phyloP scores from a whole-genome alignment of 2,113 vertebrate genomes.

The Lasiurus borealis region DNA sequence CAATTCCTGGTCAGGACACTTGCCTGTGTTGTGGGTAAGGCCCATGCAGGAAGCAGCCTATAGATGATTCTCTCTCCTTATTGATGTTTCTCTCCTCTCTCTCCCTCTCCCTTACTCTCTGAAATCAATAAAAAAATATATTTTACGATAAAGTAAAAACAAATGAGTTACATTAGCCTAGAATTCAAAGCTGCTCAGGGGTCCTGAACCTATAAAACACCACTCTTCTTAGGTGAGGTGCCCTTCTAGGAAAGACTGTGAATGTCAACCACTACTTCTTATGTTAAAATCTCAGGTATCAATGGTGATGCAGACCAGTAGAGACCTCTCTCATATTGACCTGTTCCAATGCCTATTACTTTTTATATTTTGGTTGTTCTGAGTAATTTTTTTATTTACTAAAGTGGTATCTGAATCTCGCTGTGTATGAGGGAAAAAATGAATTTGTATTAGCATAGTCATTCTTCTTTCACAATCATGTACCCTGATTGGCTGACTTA shows the following conservation, averaged over 20 bases:
- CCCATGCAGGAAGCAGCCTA: too few species aligned
- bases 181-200: background rate
- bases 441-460: background rate
- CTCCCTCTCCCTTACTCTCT: too few species aligned
- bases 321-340: background rate
- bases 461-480: background rate
- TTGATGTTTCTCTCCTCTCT: too few species aligned
- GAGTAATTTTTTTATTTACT: background rate
- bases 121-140: too few species aligned
- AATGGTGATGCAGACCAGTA: background rate
- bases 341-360: background rate
- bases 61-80: too few species aligned
- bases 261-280: background rate
- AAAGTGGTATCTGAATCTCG: background rate
- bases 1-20: too few species aligned
- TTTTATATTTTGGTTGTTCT: background rate
- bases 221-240: rapidly evolving
- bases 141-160: background rate
- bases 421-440: background rate
- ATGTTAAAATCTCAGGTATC: background rate
- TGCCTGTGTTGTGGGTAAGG: too few species aligned
- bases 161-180: background rate
- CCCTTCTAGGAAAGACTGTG: background rate
- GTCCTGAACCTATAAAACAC: background rate
- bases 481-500: background rate